These are phyloP conservation scores for Myopa tessellatipennis DNA, from an alignment of 2,888 invertebrate genomes.

Conservation along the genomic window DNA sequence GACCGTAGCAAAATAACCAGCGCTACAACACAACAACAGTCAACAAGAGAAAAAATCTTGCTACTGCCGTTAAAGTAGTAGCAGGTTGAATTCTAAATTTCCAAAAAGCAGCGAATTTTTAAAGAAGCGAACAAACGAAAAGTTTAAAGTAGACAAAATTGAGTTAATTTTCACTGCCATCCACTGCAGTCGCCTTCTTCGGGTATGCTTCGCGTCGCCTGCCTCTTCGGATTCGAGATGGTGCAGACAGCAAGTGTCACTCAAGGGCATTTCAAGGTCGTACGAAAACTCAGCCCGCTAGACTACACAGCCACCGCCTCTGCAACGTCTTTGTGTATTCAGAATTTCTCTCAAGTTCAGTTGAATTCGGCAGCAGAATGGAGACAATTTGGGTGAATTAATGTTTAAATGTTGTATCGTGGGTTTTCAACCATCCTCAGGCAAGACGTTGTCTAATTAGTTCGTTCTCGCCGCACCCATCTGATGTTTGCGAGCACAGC, in stretches of 20 bases:
- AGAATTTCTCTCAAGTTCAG: not conserved
- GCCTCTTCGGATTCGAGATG: slow-evolving; percentile 54
- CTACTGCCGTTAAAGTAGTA: slow-evolving; percentile 12
- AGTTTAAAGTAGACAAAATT: slow-evolving; percentile 51
- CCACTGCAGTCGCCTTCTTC: slow-evolving; percentile 52
- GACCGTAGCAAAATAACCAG: not conserved
- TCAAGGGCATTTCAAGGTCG: slow-evolving; percentile 69
- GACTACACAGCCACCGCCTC: slow-evolving; percentile 18
- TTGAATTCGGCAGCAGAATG: slow-evolving; percentile 8
- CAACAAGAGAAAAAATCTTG: slow-evolving; percentile 18
- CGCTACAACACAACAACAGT: not conserved
- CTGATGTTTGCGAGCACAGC: no score
- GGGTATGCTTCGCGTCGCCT: slow-evolving; percentile 47
- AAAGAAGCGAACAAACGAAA: slow-evolving; percentile 40
- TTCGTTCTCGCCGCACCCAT: no score
- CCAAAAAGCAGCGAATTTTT: slow-evolving; percentile 24
- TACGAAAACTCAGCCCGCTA: slow-evolving; percentile 45
- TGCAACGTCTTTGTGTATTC: slow-evolving; percentile 11
- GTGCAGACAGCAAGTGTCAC: slow-evolving; percentile 66
- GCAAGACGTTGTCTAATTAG: no score
- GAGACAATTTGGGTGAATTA: not conserved
- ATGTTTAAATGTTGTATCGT: not conserved
- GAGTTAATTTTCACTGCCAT: slow-evolving; percentile 54
- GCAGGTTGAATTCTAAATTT: slow-evolving; percentile 8
- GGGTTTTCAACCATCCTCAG: not conserved